Evolutionary conservation across 2,888 invertebrate species (phyloP).

Genomic region (Drosophila parthenogenetica): DNA sequence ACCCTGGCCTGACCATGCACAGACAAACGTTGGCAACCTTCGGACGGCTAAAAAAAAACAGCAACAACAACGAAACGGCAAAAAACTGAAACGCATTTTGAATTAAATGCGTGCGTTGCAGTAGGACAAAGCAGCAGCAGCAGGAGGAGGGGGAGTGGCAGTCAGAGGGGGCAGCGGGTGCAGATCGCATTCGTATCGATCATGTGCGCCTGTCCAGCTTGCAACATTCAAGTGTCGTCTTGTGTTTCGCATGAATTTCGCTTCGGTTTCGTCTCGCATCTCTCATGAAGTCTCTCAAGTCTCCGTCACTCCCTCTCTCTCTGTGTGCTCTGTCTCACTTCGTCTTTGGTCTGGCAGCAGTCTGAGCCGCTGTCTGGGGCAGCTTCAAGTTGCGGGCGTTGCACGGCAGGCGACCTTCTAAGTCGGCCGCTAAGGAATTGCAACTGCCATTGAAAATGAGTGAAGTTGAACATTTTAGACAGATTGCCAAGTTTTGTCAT

Average conservation of each 20-base stretch:
- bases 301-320: not conserved
- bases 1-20: conserved; percentile 78
- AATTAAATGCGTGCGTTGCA: conserved; percentile 74
- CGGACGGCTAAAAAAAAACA: conserved; percentile 44
- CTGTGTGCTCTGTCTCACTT: not conserved
- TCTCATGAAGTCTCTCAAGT: conserved; percentile 15
- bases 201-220: conserved; percentile 81
- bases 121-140: conserved; percentile 40
- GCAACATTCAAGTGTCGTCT: conserved; percentile 81
- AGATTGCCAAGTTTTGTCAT: conserved; percentile 82
- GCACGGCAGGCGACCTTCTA: conserved; percentile 72
- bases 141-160: conserved; percentile 1
- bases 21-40: conserved; percentile 66
- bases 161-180: conserved; percentile 26
- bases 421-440: conserved; percentile 77
- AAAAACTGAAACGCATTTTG: conserved; percentile 74
- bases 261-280: conserved; percentile 32
- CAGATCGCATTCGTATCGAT: conserved; percentile 72
- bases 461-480: conserved; percentile 81
- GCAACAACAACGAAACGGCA: conserved; percentile 18
- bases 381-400: conserved; percentile 63
- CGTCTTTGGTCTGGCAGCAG: conserved; percentile 49
- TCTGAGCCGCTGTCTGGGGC: conserved; percentile 58
- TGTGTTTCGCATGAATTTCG: conserved; percentile 68
- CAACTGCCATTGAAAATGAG: conserved; percentile 80